phyloP scores from a whole-genome alignment of 2,797 vertebrate genomes.

The Acridotheres tristis region DNA sequence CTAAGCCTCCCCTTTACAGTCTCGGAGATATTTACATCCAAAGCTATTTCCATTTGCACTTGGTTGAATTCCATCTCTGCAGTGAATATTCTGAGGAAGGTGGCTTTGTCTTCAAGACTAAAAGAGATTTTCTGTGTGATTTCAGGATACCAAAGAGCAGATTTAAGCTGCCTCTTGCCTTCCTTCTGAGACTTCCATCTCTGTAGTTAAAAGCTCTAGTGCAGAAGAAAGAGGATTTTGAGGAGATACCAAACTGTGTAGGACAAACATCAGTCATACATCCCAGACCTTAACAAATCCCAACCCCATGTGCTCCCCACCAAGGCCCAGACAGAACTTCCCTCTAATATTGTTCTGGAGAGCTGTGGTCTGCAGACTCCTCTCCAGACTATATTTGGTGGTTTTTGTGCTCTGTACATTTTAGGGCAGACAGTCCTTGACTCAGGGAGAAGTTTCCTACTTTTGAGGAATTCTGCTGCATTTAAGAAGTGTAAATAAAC shows the following conservation, averaged over 20 bases:
- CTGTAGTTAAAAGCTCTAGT: neutral
- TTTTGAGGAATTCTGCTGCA: neutral
- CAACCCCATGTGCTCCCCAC: fast-evolving
- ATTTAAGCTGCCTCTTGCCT: neutral
- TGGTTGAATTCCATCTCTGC: neutral
- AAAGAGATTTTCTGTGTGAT: neutral
- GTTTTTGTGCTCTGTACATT: fast-evolving
- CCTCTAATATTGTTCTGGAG: neutral
- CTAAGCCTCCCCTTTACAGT: neutral
- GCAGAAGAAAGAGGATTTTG: neutral
- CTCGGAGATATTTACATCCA: neutral
- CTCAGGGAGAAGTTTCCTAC: fast-evolving
- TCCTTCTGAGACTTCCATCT: neutral
- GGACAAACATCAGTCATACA: fast-evolving
- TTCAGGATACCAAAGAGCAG: neutral
- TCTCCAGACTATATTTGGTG: neutral
- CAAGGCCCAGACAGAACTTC: neutral
- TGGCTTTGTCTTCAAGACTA: neutral
- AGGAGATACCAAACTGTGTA: neutral
- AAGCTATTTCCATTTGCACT: neutral
- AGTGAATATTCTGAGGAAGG: neutral
- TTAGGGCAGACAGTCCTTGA: neutral
- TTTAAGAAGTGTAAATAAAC: neutral
- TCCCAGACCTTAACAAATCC: neutral
- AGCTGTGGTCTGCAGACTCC: neutral